These are phyloP conservation scores for Campoletis raptor DNA, from an alignment of 2,888 invertebrate species.

Conservation along the genomic window DNA sequence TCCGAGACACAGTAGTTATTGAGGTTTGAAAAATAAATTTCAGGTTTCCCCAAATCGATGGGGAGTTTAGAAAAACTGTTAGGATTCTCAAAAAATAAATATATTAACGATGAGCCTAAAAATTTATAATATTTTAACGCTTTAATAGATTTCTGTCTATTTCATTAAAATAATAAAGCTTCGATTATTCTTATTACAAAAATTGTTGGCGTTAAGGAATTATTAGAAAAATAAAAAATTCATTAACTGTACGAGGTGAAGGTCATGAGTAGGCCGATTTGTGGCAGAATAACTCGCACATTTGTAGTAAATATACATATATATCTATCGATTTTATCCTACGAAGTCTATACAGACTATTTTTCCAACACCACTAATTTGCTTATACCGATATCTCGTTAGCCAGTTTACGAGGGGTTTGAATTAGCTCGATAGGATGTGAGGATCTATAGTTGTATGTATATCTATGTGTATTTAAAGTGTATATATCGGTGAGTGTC, in stretches of 20 bases:
- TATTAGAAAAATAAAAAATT: not conserved
- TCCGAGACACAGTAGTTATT: not conserved
- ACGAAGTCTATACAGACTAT: slow-evolving; percentile 33
- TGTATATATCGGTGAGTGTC: not conserved
- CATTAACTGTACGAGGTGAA: not conserved
- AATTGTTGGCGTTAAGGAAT: not conserved
- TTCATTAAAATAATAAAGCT: not conserved
- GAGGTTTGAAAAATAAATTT: not conserved
- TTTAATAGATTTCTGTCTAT: not conserved
- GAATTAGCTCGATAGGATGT: slow-evolving; percentile 33
- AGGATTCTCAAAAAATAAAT: not conserved
- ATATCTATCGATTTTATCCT: not conserved
- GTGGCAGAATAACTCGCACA: slow-evolving; percentile 8
- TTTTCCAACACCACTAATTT: slow-evolving; percentile 73
- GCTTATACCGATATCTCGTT: slow-evolving; percentile 80
- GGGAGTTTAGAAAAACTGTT: not conserved
- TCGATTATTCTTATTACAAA: not conserved
- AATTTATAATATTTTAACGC: not conserved
- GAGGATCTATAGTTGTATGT: not conserved
- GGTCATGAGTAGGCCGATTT: not conserved
- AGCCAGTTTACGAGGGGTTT: slow-evolving; percentile 67
- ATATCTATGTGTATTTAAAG: not conserved
- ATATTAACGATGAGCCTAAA: not conserved
- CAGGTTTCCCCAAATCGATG: not conserved
- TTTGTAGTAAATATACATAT: not conserved